Evolutionary conservation across 1,140 invertebrate species (phyloP).

Genomic region (Drosophila sulfurigaster): DNA sequence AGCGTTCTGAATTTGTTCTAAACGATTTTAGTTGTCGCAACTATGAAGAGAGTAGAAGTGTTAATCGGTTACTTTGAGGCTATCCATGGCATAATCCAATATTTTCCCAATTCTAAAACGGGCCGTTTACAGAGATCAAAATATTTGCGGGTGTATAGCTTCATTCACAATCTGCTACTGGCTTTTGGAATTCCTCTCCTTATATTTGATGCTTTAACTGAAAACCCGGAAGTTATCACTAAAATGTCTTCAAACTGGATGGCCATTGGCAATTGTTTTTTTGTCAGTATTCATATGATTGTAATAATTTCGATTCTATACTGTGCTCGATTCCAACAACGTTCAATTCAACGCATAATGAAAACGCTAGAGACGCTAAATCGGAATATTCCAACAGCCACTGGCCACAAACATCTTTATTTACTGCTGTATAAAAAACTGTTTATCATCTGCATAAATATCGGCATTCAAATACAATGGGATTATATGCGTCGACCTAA

Average conservation of each 20-base stretch:
- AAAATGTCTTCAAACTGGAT: not conserved
- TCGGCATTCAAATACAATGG: not conserved
- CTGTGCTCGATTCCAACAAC: not conserved
- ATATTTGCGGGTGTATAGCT: conserved; percentile 1
- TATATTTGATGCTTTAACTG: not conserved
- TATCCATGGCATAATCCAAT: conserved; percentile 1
- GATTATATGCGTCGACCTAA: not conserved
- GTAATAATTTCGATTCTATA: not conserved
- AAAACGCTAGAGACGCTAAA: not conserved
- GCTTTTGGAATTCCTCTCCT: not conserved
- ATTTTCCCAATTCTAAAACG: not conserved
- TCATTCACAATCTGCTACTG: not conserved
- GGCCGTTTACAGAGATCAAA: not conserved
- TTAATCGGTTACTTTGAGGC: conserved; percentile 6
- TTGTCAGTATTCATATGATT: not conserved
- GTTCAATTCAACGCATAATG: not conserved
- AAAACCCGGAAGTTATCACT: not conserved
- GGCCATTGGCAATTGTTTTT: too few relatives aligned
- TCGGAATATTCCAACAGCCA: not conserved
- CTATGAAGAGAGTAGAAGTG: not conserved
- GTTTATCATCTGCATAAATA: not conserved
- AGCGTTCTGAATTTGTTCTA: not conserved
- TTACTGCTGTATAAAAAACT: not conserved
- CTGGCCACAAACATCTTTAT: not conserved
- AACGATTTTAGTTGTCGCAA: not conserved